Evolutionary conservation across 1,140 invertebrate species (phyloP), one percentile per base, ranked within the genome.

Genomic region (Diplogasteroides magnus): DNA sequence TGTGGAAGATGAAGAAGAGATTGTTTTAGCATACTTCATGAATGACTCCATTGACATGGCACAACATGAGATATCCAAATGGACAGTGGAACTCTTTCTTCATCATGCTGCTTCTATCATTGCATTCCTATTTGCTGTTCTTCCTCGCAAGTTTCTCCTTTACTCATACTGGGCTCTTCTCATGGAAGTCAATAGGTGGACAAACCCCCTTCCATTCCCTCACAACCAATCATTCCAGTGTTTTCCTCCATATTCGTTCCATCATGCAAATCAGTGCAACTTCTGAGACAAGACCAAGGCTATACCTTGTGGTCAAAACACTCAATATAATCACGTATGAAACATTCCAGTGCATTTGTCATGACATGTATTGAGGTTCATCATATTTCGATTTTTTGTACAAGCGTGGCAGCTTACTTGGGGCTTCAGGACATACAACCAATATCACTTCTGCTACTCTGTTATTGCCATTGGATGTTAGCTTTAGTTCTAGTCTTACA

Each of bases 161-260:
- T 77, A 76, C 57, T 77, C 73, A 11, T 77, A 78, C 48, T 78
- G 77, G 73, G 74, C 77, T 27, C 57, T 78, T 15, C 59, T 78
- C 25, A 78, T 78, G 77, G 77, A 78, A 57, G 69, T 79, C 29
- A 78, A 78, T 58, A 78, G 77, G 77, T 75, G 57, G 31, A n/a
- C 29, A 31, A n/a, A 31, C 27, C 28, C n/a, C 27, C 58, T 73
- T 31, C 29, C 26, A 63, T 76, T 70, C 26, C 27, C 19, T n/a
- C 65, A n/a, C n/a, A n/a, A n/a, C n/a, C n/a, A n/a, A n/a, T n/a
- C n/a, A n/a, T 77, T 77, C 29, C 31, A 77, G 77, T 68, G 67
- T 78, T 28, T 79, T 79, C 58, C 75, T 78, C 1, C 77, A 78
- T 61, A 31, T 64, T 15, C 63, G 77, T 57, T 74, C 77, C 2